Percentiles rank a stretch among this genome's conserved stretches.
Conservation (phyloP, 1,140 invertebrate species). For the Panulirus ornatus region DNA sequence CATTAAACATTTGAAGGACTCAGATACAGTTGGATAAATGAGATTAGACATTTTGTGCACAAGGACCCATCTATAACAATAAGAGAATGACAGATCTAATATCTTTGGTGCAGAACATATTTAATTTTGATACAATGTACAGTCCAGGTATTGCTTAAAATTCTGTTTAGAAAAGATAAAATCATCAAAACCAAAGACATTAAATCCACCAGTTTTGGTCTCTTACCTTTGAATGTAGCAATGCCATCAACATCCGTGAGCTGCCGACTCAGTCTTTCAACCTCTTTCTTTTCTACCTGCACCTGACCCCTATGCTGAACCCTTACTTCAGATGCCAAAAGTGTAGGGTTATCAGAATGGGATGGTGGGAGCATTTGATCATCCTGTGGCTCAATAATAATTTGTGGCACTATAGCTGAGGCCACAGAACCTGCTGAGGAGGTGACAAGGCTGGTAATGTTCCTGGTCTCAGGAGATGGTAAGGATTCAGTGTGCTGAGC, state of each 20-base stretch:
- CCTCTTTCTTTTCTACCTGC: constrained; percentile 68
- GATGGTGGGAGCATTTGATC: constrained; percentile 5
- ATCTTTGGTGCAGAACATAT: not conserved
- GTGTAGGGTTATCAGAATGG: constrained; percentile 3
- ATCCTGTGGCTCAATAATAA: constrained; percentile 15
- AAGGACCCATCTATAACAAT: not conserved
- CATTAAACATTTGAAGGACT: not conserved
- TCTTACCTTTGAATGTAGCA: constrained; percentile 78
- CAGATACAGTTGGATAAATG: not conserved
- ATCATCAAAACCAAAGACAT: not conserved
- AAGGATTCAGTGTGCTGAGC: constrained; percentile 78
- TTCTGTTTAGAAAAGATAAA: not conserved
- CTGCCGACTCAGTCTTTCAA: constrained; percentile 76
- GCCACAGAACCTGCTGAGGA: constrained; percentile 1
- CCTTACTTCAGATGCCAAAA: constrained; percentile 10
- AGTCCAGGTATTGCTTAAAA: too few relatives aligned
- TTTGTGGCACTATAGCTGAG: not conserved
- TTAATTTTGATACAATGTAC: not conserved
- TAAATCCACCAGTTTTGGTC: not conserved
- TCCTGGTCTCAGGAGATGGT: constrained; percentile 51
- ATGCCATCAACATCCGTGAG: constrained; percentile 77
- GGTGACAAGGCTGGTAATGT: constrained; percentile 76
- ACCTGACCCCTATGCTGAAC: not conserved
- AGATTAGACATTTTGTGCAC: not conserved
- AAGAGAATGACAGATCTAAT: not conserved